Evolutionary conservation across 2,113 vertebrate genomes (phyloP).

Genomic region (Python bivittatus): DNA sequence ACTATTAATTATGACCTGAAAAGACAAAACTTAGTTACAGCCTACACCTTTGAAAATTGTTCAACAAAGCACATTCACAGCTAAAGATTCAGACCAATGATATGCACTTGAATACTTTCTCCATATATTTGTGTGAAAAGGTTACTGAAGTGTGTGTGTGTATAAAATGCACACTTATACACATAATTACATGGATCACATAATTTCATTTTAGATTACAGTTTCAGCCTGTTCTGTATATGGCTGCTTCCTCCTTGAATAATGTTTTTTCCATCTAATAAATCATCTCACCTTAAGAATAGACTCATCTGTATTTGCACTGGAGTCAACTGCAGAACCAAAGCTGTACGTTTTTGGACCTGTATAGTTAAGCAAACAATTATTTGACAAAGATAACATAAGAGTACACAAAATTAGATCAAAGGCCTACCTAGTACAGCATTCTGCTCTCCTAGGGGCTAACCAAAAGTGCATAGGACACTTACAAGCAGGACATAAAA

Average conservation of each 20-base stretch:
- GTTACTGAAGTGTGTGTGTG: background rate
- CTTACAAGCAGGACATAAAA: background rate
- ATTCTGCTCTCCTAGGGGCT: background rate
- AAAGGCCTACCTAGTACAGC: background rate
- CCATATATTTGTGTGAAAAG: background rate
- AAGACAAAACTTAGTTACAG: conserved; percentile 29
- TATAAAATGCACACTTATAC: too few relatives aligned
- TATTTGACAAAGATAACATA: background rate
- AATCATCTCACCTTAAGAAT: conserved; percentile 84
- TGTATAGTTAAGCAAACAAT: conserved; percentile 64
- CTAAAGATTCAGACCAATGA: too few relatives aligned
- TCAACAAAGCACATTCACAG: background rate
- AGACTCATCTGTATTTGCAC: conserved; percentile 84
- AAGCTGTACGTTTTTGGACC: conserved; percentile 96
- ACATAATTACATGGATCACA: background rate
- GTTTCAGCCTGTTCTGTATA: background rate
- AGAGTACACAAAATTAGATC: background rate
- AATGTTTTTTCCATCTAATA: background rate
- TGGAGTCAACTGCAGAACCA: conserved; percentile 79
- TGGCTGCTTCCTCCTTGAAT: background rate
- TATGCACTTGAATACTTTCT: background rate
- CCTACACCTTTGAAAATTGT: background rate
- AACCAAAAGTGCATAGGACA: background rate
- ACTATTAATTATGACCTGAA: conserved; percentile 88
- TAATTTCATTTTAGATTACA: background rate